Percentiles rank a stretch among this genome's conserved stretches.
These are phyloP conservation scores for Boloria selene DNA, from an alignment of 2,888 invertebrate species.

Conservation along the genomic window DNA sequence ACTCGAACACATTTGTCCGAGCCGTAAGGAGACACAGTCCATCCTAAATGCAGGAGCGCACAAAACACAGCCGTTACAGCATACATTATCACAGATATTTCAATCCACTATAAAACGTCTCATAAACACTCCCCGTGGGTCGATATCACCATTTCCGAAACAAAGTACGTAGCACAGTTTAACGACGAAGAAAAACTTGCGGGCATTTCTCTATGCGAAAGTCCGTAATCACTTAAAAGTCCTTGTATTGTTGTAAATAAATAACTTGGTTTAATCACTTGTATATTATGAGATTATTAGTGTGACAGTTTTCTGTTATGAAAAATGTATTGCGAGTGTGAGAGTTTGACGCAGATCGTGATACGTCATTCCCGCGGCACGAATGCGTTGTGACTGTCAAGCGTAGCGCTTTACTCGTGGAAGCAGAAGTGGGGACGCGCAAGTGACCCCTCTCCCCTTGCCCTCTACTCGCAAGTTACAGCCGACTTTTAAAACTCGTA, in stretches of 20 bases:
- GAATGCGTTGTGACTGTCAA: constrained; percentile 75
- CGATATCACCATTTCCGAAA: constrained; percentile 83
- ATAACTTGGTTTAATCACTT: constrained; percentile 51
- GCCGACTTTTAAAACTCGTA: constrained; percentile 48
- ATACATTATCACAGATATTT: constrained; percentile 81
- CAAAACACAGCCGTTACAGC: constrained; percentile 71
- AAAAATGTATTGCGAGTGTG: constrained; percentile 75
- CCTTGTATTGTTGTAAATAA: constrained; percentile 47
- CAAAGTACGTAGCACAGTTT: constrained; percentile 76
- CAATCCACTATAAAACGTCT: constrained; percentile 79
- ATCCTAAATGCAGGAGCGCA: constrained; percentile 80
- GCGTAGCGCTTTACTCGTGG: constrained; percentile 66
- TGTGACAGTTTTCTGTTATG: constrained; percentile 68
- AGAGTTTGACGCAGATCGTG: constrained; percentile 57
- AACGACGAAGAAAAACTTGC: constrained; percentile 72
- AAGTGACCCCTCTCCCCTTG: constrained; percentile 61
- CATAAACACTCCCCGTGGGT: constrained; percentile 81
- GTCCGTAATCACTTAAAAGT: constrained; percentile 56
- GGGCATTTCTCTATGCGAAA: constrained; percentile 77
- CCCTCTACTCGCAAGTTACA: constrained; percentile 59
- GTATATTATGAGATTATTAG: constrained; percentile 50
- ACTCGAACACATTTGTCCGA: constrained; percentile 76
- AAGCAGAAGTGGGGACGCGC: constrained; percentile 74
- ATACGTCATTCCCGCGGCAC: constrained; percentile 68
- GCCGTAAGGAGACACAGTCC: constrained; percentile 79